These are phyloP conservation scores for Zootermopsis nevadensis DNA, from an alignment of 2,888 invertebrate species.

Conservation along the genomic window DNA sequence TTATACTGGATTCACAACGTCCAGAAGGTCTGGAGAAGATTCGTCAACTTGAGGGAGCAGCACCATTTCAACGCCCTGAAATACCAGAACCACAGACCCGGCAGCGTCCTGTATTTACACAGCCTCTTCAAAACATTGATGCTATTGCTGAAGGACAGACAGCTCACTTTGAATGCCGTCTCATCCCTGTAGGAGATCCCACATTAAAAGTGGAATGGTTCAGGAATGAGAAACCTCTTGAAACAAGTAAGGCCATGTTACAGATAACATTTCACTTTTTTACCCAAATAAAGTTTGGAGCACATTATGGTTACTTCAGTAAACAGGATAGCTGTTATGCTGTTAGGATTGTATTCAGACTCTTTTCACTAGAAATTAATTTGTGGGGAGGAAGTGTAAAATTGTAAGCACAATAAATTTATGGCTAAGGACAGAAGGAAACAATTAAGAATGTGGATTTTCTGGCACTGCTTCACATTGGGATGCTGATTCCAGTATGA, in stretches of 20 bases:
- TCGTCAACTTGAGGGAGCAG: constrained; percentile 84
- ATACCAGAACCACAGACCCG: constrained; percentile 84
- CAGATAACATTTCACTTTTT: too few relatives aligned
- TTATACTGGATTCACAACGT: constrained; percentile 90
- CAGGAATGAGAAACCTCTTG: constrained; percentile 90
- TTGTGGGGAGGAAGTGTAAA: too few relatives aligned
- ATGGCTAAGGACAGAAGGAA: too few relatives aligned
- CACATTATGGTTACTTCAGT: too few relatives aligned
- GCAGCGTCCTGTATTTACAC: constrained; percentile 94
- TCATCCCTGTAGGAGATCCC: constrained; percentile 95
- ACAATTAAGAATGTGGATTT: too few relatives aligned
- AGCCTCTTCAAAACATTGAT: constrained; percentile 92
- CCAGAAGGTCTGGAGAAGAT: constrained; percentile 96
- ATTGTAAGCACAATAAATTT: too few relatives aligned
- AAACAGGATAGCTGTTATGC: too few relatives aligned
- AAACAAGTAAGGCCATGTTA: constrained; percentile 74
- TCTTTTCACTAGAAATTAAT: too few relatives aligned
- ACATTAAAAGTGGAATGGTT: constrained; percentile 97
- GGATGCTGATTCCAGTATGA: too few relatives aligned
- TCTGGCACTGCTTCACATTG: too few relatives aligned
- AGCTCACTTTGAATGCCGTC: constrained; percentile 95
- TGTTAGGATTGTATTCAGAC: too few relatives aligned
- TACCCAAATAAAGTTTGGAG: too few relatives aligned
- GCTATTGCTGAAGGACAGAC: constrained; percentile 87
- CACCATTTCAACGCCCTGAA: constrained; percentile 83